Conservation (phyloP, 2,113 vertebrate genomes). For the Chloebia gouldiae region DNA sequence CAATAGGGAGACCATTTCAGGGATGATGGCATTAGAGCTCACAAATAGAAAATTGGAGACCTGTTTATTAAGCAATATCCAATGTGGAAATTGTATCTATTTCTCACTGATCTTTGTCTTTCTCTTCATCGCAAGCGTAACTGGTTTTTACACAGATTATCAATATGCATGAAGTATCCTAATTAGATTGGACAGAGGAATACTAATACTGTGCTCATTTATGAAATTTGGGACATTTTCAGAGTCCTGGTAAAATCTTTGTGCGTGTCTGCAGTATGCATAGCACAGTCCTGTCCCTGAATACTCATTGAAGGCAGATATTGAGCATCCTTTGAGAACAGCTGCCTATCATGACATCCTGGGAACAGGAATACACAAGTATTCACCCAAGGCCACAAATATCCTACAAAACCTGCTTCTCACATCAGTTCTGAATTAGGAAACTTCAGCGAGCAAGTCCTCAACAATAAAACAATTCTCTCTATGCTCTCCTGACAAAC, state of each 20-base stretch:
- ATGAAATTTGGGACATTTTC: neutral
- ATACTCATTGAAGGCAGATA: neutral
- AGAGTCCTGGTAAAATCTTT: neutral
- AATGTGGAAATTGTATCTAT: neutral
- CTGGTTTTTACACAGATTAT: neutral
- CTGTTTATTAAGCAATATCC: neutral
- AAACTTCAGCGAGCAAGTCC: neutral
- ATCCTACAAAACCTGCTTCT: neutral
- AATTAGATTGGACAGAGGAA: neutral
- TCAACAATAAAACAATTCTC: neutral
- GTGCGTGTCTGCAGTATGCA: neutral
- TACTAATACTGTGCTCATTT: neutral
- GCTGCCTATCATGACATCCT: neutral
- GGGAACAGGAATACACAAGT: neutral
- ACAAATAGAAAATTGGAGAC: neutral
- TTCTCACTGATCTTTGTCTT: neutral
- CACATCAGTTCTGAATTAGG: neutral
- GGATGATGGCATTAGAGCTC: neutral
- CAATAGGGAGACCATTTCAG: neutral
- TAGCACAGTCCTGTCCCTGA: neutral
- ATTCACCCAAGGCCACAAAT: neutral
- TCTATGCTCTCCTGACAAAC: neutral
- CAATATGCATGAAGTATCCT: neutral
- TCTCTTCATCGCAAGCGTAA: neutral
- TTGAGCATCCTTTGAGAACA: neutral